Conservation (phyloP, 2,113 vertebrate species). For the Gambusia holbrooki region DNA sequence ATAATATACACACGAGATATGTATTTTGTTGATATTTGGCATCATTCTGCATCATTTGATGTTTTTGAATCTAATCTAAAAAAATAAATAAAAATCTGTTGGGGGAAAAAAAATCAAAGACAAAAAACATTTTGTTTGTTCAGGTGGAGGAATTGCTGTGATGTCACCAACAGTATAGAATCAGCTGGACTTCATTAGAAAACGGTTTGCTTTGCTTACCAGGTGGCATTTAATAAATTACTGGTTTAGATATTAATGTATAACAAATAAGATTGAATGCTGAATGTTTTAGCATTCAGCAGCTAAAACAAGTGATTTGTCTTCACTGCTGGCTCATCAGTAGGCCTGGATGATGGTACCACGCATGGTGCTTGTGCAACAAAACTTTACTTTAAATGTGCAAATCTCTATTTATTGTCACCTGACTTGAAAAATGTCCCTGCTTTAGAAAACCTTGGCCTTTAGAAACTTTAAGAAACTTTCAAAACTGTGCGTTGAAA, state of each 20-base stretch:
- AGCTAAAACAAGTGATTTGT: background rate
- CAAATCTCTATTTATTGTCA: background rate
- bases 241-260: background rate
- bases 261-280: background rate
- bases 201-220: background rate
- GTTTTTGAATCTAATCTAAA: too few relatives aligned
- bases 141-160: too few relatives aligned
- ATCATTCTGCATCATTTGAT: background rate
- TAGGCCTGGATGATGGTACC: too few relatives aligned
- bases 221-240: background rate
- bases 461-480: too few relatives aligned
- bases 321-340: background rate
- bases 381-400: background rate
- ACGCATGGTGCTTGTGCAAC: background rate
- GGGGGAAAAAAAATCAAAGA: too few relatives aligned
- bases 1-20: background rate
- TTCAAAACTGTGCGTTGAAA: too few relatives aligned
- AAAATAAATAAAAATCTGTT: too few relatives aligned
- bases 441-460: too few relatives aligned
- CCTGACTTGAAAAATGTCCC: background rate
- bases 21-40: background rate
- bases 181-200: background rate
- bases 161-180: background rate
- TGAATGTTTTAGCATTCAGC: background rate
- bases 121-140: too few relatives aligned